phyloP scores from a whole-genome alignment of 2,888 invertebrate species.

The Oxytorus armatus region DNA sequence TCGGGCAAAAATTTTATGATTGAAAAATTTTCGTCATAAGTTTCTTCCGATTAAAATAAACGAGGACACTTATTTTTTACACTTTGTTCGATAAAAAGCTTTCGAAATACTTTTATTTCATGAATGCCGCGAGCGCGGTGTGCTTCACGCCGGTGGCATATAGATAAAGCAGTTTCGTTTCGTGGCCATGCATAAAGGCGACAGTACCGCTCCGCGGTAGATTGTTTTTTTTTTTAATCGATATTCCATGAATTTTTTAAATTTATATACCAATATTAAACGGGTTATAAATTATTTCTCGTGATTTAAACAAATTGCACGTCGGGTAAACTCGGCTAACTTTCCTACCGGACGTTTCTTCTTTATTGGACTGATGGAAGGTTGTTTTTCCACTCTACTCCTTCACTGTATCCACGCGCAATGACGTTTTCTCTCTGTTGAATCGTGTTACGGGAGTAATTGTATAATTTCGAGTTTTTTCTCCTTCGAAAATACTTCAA shows the following conservation, averaged over 20 bases:
- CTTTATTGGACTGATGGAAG: background rate
- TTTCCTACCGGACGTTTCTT: background rate
- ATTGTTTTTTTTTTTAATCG: constrained; percentile 74
- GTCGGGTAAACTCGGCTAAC: background rate
- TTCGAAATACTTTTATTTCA: background rate
- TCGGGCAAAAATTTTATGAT: no score
- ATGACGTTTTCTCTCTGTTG: background rate
- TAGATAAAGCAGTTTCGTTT: background rate
- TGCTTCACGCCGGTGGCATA: background rate
- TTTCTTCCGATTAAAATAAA: no score
- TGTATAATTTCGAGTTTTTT: background rate
- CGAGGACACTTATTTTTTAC: background rate
- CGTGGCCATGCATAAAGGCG: background rate
- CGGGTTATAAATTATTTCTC: constrained; percentile 68
- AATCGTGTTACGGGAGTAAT: background rate
- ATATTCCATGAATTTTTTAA: constrained; percentile 82
- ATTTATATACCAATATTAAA: constrained; percentile 74
- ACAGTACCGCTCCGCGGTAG: background rate
- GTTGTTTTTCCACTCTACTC: background rate
- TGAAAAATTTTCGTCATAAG: no score
- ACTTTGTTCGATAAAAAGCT: background rate
- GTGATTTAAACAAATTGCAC: constrained; percentile 32
- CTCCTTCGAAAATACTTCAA: background rate
- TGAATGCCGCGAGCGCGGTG: background rate
- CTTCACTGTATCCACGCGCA: background rate